These are phyloP conservation scores for Druceiella hillmani DNA, from an alignment of 2,888 invertebrate genomes.

Conservation along the genomic window DNA sequence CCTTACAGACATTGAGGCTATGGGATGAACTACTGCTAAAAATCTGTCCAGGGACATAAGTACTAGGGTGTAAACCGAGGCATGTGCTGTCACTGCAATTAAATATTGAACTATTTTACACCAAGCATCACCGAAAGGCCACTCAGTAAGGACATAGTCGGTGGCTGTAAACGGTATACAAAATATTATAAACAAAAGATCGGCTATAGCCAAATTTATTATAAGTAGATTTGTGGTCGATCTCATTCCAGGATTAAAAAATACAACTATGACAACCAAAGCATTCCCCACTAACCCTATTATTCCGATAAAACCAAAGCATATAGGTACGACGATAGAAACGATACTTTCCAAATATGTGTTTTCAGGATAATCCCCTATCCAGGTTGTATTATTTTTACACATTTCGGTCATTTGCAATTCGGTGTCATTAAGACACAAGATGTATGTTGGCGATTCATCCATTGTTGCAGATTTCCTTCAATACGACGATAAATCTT, in stretches of 20 bases:
- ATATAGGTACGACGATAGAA: slow-evolving; percentile 67
- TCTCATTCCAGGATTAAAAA: slow-evolving; percentile 86
- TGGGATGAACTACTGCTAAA: slow-evolving; percentile 90
- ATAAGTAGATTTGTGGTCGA: slow-evolving; percentile 91
- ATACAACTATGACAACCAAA: slow-evolving; percentile 82
- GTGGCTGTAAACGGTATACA: slow-evolving; percentile 94
- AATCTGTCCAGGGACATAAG: slow-evolving; percentile 91
- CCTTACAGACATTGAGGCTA: slow-evolving; percentile 79
- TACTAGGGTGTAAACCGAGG: slow-evolving; percentile 89
- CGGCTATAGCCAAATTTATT: slow-evolving; percentile 85
- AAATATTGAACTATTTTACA: slow-evolving; percentile 89
- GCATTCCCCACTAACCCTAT: slow-evolving; percentile 88
- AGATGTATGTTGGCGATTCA: no score
- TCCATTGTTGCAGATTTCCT: no score
- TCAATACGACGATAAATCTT: no score
- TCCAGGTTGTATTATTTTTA: no score
- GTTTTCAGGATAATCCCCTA: no score
- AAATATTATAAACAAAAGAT: slow-evolving; percentile 85
- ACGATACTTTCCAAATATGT: slow-evolving; percentile 65
- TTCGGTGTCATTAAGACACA: no score
- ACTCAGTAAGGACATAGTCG: slow-evolving; percentile 79
- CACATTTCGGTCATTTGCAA: no score
- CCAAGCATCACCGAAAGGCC: slow-evolving; percentile 89
- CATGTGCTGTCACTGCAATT: slow-evolving; percentile 88
- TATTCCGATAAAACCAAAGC: slow-evolving; percentile 81